Percentiles rank a stretch among this genome's conserved stretches.
These are phyloP conservation scores for Xiphydria camelus DNA, from an alignment of 2,888 invertebrate species.

Conservation along the genomic window DNA sequence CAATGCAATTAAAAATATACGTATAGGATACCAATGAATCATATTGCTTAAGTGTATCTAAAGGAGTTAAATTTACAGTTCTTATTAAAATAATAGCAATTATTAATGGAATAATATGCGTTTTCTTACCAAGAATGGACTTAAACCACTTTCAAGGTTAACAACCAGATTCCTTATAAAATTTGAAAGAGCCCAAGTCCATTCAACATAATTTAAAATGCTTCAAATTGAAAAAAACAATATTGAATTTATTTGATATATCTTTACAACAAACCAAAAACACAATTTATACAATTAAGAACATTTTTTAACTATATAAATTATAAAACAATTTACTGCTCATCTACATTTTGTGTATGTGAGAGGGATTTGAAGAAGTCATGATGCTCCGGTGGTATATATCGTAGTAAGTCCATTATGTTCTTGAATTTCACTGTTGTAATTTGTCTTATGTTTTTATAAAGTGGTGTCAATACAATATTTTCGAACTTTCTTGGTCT, in stretches of 20 bases:
- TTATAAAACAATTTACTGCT: conserved; percentile 16
- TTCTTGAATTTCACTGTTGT: conserved; percentile 24
- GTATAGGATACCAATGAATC: no score
- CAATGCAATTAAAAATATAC: no score
- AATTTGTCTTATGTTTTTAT: conserved; percentile 28
- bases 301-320: conserved; percentile 19
- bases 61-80: no score
- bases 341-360: conserved; percentile 10
- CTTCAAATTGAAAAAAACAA: conserved; percentile 12
- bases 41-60: no score
- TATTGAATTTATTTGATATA: conserved; percentile 15
- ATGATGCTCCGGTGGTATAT: conserved; percentile 18
- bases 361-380: conserved; percentile 12
- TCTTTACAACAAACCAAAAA: conserved; percentile 10
- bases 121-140: no score
- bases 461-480: conserved; percentile 24
- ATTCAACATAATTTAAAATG: conserved; percentile 27
- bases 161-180: conserved; percentile 26
- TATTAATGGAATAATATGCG: no score
- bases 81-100: no score
- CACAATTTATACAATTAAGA: conserved; percentile 15
- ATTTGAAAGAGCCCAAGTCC: conserved; percentile 28
- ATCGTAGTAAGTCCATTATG: conserved; percentile 24
- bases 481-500: conserved; percentile 21
- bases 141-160: conserved; percentile 29